Evolutionary conservation across 2,797 vertebrate species (phyloP), one percentile per base, ranked within the genome.

Genomic region (Ambastaia sidthimunki): DNA sequence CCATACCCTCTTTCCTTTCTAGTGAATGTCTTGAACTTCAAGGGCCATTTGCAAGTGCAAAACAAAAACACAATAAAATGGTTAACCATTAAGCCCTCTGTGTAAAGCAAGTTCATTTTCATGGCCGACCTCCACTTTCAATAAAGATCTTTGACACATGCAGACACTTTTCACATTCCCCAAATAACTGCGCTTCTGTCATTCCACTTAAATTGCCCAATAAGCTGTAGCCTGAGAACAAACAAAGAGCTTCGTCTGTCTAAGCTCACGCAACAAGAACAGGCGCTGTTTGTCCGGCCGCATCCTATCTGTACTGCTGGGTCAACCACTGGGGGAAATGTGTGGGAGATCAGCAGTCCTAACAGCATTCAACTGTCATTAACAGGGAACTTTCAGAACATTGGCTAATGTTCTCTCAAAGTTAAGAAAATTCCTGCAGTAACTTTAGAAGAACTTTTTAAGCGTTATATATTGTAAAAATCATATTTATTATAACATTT

Each of bases 111-210:
- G 85, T 87, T 86, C 84, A 86, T 81, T 89, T 80, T 77, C 84
- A 89, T 62, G 66, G 80, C 12, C 69, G 48, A 69, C 71, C 74
- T 68, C 78, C 77, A 34, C 75, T 76, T 76, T 75, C 73, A 78
- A 80, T 71, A 69, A 87, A 84, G 87, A 85, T 83, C 87, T 85
- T 83, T 73, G 85, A 89, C 87, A 88, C 86, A 88, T 82, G 52
- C 80, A 88, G 87, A 91, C 85, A 88, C 88, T 87, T 87, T 86
- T 86, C 85, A 90, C 91, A 94, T 94, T 94, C 93, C 88, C 92
- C 28, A 82, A 86, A 93, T 93, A 91, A 89, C 92, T 93, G 80
- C 13, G 82, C 86, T 84, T 50, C 85, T 86, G 85, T 91, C 92
- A 92, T 91, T 93, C 91, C 91, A 90, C 88, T 89, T 80, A 93